Base-by-base conservation (phyloP, 2,888 invertebrate genomes). In the Microdon myrmicae region DNA sequence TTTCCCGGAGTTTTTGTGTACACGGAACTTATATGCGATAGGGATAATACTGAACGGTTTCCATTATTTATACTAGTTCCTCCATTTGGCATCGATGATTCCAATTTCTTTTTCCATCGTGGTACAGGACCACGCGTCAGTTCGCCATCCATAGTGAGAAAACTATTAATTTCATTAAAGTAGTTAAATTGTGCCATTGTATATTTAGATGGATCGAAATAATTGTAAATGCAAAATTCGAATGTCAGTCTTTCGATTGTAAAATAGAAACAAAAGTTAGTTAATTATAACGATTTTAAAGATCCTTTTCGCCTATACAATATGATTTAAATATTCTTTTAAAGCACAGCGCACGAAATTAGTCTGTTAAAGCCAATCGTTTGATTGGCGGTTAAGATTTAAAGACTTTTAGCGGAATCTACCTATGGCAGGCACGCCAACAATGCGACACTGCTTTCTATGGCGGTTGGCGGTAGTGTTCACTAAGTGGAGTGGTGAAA, bases 131-230 rank as follows among this genome's bases (percentile, higher is more conserved):
- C 92, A 71, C 87, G 87, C 6, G 87, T 88, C 71, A 91, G 82
- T 22, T 90, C 88, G 0, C 91, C 90, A 71, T 92, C 92, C 85
- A 92, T 85, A 55, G 86, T 86, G 13, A 90, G 82, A 49, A 90
- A 83, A 82, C 85, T 90, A 70, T 88, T 90, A 61, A 92, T 82
- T 79, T 92, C 92, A 77, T 90, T 90, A 69, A 90, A 82, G 77
- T 88, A 92, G 73, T 87, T 89, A 73, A 91, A 88, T 72, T 92
- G 90, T 32, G 90, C 85, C 92, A 92, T 92, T 67, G 54, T 47
- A 8, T n/a, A n/a, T n/a, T n/a, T n/a, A n/a, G n/a, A n/a, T n/a
- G n/a, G n/a, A n/a, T n/a, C n/a, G n/a, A n/a, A n/a, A n/a, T n/a
- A n/a, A n/a, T n/a, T n/a, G n/a, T n/a, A n/a, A n/a, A n/a, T n/a